Base-by-base conservation (phyloP, 2,888 invertebrate genomes). In the Arrhopalites spinosus region DNA sequence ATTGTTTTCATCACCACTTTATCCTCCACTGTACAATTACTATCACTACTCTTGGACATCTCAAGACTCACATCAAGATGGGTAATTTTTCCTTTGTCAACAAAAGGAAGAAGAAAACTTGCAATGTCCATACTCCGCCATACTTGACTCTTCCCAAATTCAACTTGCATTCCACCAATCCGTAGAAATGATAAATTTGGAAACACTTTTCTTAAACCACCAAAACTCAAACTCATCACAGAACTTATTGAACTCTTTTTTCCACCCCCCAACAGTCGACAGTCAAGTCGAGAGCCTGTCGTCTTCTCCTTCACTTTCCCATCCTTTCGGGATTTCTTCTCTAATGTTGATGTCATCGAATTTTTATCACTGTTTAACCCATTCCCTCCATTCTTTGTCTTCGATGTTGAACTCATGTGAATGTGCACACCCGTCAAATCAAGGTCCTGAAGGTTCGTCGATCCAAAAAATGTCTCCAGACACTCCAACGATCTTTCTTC, bases 391-490 rank as follows among this genome's bases (percentile, higher is more conserved):
- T 67, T 72, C 11, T 59, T 63, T 11, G 67, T 59, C 20, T 66
- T 71, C 13, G 64, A 47, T 11, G 36, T 53, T n/a, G 74, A 74
- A 70, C 79, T 81, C 76, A 88, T 85, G 84, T 88, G 88, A 67
- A 88, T 84, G 43, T 88, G 86, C 63, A 88, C 87, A 83, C 88
- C 88, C 81, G 88, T 86, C 73, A 88, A 84, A 78, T 87, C 88
- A 81, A 88, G 83, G 83, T 88, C 88, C 75, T 88, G 86, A 13
- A 88, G 86, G 77, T 86, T 86, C 74, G 88, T 88, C 77, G 87
- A 86, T 79, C 86, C 85, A 77, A 88, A 85, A 80, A 88, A 85
- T 74, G 86, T 86, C 73, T 87, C 85, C 81, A 88, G 85, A 61
- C 87, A 87, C 27, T 87, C 85, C 73, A 88, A 82, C 29, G 87